Percentiles rank a stretch among this genome's conserved stretches.
Conservation (phyloP, 2,113 vertebrate genomes). For the Phyllostomus discolor region DNA sequence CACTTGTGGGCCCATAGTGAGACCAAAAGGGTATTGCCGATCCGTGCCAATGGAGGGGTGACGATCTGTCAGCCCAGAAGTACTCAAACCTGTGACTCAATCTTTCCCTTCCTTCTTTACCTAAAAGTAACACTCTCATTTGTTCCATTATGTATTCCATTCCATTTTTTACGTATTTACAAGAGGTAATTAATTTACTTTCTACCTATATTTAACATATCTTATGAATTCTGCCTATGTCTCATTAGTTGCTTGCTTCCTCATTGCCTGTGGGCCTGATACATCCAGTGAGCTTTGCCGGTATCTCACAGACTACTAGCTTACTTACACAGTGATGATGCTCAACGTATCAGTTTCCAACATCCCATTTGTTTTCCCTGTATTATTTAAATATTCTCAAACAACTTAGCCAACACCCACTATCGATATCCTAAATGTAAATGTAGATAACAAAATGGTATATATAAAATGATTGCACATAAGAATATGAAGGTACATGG, state of each 20-base stretch:
- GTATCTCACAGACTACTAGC: neutral
- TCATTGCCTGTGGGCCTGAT: neutral
- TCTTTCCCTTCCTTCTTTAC: neutral
- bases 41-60: neutral
- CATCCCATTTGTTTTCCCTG: neutral
- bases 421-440: neutral
- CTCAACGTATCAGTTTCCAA: neutral
- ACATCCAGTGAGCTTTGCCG: neutral
- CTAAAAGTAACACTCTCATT: neutral
- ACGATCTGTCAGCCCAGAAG: neutral
- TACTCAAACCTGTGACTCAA: neutral
- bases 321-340: neutral
- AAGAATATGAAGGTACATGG: neutral
- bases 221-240: neutral
- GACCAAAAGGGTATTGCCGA: neutral
- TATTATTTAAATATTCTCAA: neutral
- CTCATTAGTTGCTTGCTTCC: neutral
- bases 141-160: neutral
- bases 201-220: neutral
- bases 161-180: neutral
- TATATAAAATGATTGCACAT: neutral
- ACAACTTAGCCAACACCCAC: neutral
- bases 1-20: fast-evolving
- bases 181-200: neutral
- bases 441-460: neutral